A percentile compares a stretch with the other conserved stretches of the same genome.
These are phyloP conservation scores for Dinomys branickii DNA, from an alignment of 2,113 vertebrate species.

Conservation along the genomic window DNA sequence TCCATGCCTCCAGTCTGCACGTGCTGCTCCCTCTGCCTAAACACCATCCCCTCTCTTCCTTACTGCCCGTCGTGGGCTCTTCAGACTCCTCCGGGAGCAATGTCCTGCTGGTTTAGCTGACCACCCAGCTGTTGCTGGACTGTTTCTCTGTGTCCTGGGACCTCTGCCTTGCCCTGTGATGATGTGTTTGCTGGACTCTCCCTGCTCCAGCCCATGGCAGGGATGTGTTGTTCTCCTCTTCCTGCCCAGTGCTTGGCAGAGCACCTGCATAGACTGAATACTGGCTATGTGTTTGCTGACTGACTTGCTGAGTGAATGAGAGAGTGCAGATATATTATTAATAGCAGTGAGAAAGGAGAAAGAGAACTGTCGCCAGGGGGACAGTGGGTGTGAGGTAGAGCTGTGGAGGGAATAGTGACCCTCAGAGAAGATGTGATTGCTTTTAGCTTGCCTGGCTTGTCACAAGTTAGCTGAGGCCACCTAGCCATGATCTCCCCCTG, in stretches of 20 bases:
- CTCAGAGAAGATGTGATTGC: background rate
- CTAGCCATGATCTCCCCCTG: background rate
- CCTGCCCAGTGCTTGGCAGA: background rate
- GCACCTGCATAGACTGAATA: background rate
- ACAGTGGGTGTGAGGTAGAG: background rate
- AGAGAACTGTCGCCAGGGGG: background rate
- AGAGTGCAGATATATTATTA: background rate
- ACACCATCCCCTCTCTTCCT: background rate
- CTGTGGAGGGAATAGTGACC: background rate
- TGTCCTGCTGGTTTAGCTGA: background rate
- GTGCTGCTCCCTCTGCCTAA: background rate
- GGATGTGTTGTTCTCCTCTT: background rate
- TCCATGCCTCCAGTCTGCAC: background rate
- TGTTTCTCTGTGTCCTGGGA: background rate
- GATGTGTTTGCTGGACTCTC: background rate
- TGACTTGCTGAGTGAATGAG: background rate
- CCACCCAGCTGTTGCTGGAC: too few relatives aligned
- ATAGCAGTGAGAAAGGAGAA: background rate
- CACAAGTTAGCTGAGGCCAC: background rate
- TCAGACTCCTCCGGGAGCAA: background rate
- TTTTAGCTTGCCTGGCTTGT: background rate
- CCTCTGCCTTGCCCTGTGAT: background rate
- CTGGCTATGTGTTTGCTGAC: background rate
- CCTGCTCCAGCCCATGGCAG: background rate
- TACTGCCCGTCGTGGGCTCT: background rate